These are phyloP conservation scores for Achatina immaculata DNA, from an alignment of 1,140 invertebrate genomes.

Conservation along the genomic window DNA sequence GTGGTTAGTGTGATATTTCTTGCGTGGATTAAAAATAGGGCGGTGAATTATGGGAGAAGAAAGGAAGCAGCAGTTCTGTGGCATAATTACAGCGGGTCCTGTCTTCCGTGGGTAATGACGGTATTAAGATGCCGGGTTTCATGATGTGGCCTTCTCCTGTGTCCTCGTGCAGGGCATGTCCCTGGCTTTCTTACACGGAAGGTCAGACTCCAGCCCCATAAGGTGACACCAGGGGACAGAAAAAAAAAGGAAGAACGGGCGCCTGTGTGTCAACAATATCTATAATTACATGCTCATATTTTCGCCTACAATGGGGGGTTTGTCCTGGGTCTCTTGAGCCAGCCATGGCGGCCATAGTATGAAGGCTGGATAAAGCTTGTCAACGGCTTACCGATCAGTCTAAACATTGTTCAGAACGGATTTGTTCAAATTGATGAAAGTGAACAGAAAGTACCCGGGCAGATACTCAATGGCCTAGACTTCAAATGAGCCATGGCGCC, in stretches of 20 bases:
- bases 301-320: not conserved
- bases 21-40: too few species aligned
- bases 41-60: not conserved
- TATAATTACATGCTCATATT: constrained; percentile 30
- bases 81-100: not conserved
- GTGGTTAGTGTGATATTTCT: too few species aligned
- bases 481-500: too few species aligned
- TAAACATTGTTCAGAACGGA: not conserved
- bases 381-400: not conserved
- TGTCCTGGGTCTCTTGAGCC: not conserved
- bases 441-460: too few species aligned
- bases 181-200: not conserved
- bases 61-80: not conserved
- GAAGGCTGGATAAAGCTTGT: not conserved
- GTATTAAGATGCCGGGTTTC: not conserved
- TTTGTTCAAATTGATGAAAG: not conserved
- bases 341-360: not conserved
- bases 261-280: constrained; percentile 24
- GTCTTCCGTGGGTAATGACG: not conserved
- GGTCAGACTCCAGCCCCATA: not conserved
- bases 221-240: not conserved
- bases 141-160: not conserved
- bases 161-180: not conserved
- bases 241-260: not conserved
- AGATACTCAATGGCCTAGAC: too few species aligned